Percentiles rank a stretch among this genome's conserved stretches.
Evolutionary conservation across 2,888 invertebrate genomes (phyloP).

Genomic region (Pyrochroa serraticornis): DNA sequence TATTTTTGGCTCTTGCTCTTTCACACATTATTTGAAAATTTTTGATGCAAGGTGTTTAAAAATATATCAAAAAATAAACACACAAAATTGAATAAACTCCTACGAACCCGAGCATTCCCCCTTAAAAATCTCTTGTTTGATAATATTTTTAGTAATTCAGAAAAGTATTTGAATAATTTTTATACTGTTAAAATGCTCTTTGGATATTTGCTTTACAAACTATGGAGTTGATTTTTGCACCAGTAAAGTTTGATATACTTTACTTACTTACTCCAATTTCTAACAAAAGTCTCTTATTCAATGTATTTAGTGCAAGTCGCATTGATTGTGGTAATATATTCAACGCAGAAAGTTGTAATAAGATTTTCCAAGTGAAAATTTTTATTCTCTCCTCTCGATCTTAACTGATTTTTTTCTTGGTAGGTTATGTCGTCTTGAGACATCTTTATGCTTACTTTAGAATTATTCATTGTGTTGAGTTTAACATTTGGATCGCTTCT

Average conservation of each 20-base stretch:
- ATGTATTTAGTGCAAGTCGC: conserved; percentile 58
- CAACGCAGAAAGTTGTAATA: conserved; percentile 3
- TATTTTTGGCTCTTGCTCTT: no score
- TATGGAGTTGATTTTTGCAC: neutral
- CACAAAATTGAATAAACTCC: no score
- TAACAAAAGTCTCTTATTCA: conserved; percentile 60
- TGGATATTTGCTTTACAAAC: conserved; percentile 12
- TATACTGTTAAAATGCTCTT: conserved; percentile 18
- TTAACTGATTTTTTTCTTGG: neutral
- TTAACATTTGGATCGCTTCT: conserved; percentile 8
- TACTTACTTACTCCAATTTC: conserved; percentile 59
- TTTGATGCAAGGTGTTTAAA: no score
- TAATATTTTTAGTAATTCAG: neutral
- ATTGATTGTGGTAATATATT: conserved; percentile 15
- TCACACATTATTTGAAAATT: no score
- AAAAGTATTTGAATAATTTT: neutral
- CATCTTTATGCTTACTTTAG: conserved; percentile 3
- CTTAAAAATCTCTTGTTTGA: neutral
- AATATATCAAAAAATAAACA: no score
- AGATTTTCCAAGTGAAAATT: conserved; percentile 25
- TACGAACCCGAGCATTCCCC: no score
- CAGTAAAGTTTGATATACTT: conserved; percentile 24
- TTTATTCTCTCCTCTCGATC: neutral
- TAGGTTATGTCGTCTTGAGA: conserved; percentile 8
- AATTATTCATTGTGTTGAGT: neutral